Base-by-base conservation (phyloP, 2,797 vertebrate species). In the Tiaroga cobitis region DNA sequence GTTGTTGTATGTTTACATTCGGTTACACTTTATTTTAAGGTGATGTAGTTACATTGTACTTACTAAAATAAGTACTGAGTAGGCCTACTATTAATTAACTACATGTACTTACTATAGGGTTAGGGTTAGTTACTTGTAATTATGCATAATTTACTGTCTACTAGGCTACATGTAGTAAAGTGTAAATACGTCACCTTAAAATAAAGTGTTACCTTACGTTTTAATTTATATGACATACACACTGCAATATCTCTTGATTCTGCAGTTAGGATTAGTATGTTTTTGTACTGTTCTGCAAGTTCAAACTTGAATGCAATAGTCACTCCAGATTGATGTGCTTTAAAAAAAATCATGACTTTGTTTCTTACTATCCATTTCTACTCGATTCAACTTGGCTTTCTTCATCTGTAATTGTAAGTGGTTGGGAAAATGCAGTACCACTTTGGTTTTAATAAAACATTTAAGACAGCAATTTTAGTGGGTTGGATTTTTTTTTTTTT, bases 251-350 rank as follows among this genome's bases (percentile, higher is more conserved):
- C 19, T 83, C 21, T 46, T 74, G 39, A 37, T 34, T 80, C 59
- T 51, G 11, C 6, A 15, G 61, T 34, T 26, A 6, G 13, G 18
- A 34, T 51, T 56, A 34, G 54, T 65, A 29, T 24, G 26, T 19
- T 63, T 46, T 43, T 61, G 54, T 61, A 13, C 11, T 83, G 56
- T 43, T n/a, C 29, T 74, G 15, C 56, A 82, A 65, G 70, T 61
- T 74, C 13, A 73, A 3, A 73, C 69, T 82, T 61, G 2, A 72
- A 46, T 54, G 19, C 15, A 26, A 18, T 18, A 59, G 16, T 59
- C 68, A 72, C n/a, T 82, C 2, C 26, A 61, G 19, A 37, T 37
- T 2, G 1, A n/a, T 37, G 4, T 56, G 32, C 32, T 59, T 8
- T 39, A 39, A 59, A 77, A 59, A 59, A 77, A 26, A 59, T n/a